A percentile compares a stretch with the other conserved stretches of the same genome.
These are phyloP conservation scores for Chaetoderma sp. DNA, from an alignment of 2,888 invertebrate genomes.

Conservation along the genomic window DNA sequence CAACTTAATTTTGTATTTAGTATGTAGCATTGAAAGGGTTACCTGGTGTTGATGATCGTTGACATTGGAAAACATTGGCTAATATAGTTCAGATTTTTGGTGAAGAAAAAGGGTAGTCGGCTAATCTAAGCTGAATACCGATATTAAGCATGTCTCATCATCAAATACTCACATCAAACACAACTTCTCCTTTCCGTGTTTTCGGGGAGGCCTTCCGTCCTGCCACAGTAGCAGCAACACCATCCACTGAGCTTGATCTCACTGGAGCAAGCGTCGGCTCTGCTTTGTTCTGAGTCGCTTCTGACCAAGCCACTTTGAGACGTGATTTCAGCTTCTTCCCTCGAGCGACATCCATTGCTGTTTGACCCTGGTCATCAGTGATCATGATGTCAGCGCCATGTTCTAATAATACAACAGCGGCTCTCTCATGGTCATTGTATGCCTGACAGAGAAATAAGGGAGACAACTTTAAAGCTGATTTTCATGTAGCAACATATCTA, in stretches of 20 bases:
- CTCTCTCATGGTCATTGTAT: slow-evolving; percentile 61
- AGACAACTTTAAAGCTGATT: neutral
- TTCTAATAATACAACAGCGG: slow-evolving; percentile 52
- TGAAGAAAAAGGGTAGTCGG: no score
- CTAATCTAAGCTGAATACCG: no score
- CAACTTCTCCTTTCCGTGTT: slow-evolving; percentile 51
- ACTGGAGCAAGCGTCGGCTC: slow-evolving; percentile 49
- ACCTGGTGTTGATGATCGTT: no score
- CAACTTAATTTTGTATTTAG: no score
- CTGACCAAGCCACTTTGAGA: slow-evolving; percentile 61
- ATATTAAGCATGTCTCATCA: no score
- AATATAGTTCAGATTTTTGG: no score
- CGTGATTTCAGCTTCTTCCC: slow-evolving; percentile 57
- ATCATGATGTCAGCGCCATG: slow-evolving; percentile 62
- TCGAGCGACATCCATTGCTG: slow-evolving; percentile 63
- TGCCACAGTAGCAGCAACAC: slow-evolving; percentile 9
- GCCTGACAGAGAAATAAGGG: slow-evolving; percentile 47
- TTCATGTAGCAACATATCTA: no score
- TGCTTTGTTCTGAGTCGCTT: slow-evolving; percentile 45
- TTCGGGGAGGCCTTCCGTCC: slow-evolving; percentile 36
- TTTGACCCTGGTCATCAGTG: slow-evolving; percentile 62
- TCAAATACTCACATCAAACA: slow-evolving; percentile 65
- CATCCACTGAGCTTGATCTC: slow-evolving; percentile 36
- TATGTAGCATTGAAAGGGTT: no score
- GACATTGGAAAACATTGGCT: no score